phyloP scores from a whole-genome alignment of 2,113 vertebrate genomes.

The Ammospiza caudacuta region DNA sequence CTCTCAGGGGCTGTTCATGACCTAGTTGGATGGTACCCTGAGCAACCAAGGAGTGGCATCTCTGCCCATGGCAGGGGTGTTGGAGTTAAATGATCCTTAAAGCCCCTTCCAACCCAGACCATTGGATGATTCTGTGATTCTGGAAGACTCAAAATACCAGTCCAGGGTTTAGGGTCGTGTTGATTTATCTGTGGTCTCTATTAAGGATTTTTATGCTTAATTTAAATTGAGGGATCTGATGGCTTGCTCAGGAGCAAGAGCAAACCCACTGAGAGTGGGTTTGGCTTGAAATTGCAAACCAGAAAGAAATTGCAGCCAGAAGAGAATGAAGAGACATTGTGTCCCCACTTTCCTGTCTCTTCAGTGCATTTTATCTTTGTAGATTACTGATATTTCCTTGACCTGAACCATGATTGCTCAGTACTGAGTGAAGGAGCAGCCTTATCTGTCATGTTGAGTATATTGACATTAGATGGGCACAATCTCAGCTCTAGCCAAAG shows the following conservation, averaged over 20 bases:
- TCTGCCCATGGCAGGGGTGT: neutral
- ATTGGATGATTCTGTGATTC: neutral
- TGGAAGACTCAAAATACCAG: neutral
- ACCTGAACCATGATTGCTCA: neutral
- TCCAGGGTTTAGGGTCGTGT: neutral
- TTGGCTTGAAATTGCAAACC: neutral
- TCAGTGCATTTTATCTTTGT: neutral
- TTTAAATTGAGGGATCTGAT: neutral
- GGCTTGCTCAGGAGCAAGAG: neutral
- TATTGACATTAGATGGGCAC: neutral
- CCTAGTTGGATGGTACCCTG: neutral
- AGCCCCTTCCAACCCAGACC: neutral
- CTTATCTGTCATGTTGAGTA: neutral
- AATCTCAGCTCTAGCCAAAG: conserved; percentile 3
- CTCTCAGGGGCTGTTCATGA: neutral
- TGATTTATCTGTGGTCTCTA: neutral
- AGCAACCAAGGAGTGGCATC: neutral
- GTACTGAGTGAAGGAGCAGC: neutral
- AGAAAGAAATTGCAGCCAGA: neutral
- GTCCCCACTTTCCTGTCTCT: neutral
- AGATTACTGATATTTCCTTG: neutral
- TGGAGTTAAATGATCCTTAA: neutral
- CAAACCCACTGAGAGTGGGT: neutral
- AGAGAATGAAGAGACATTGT: neutral
- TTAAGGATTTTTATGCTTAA: neutral